These are phyloP conservation scores for Phymorhynchus buccinoides DNA, from an alignment of 1,140 invertebrate species.

Conservation along the genomic window DNA sequence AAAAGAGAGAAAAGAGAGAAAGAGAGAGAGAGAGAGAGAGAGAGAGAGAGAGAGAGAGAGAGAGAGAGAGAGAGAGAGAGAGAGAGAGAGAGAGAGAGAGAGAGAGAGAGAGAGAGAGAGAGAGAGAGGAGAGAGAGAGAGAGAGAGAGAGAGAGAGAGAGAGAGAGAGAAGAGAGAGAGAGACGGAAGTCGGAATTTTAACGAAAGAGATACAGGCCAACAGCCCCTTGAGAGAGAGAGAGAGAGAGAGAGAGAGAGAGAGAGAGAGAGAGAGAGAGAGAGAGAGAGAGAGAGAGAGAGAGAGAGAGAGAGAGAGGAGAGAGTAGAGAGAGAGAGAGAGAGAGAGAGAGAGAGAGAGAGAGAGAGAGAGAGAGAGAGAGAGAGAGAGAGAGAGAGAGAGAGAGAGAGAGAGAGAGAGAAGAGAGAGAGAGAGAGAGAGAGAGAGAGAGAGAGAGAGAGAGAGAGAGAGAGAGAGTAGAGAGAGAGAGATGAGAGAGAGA, in stretches of 20 bases:
- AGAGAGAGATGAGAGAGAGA: too few species aligned
- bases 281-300: neutral
- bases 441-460: too few species aligned
- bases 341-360: slow-evolving; percentile 9
- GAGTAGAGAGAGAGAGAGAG: neutral
- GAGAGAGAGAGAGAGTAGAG: too few species aligned
- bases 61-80: slow-evolving; percentile 5
- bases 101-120: neutral
- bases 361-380: neutral
- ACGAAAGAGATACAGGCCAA: neutral
- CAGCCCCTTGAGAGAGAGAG: neutral
- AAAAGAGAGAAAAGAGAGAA: too few species aligned
- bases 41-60: slow-evolving; percentile 10
- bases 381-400: neutral
- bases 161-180: neutral
- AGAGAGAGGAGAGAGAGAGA: neutral
- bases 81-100: neutral
- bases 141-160: neutral
- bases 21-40: too few species aligned
- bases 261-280: neutral
- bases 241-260: neutral
- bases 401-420: neutral
- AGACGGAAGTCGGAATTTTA: neutral
- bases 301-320: slow-evolving; percentile 19
- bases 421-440: too few species aligned